Evolutionary conservation across 2,113 vertebrate species (phyloP), one percentile per base, ranked within the genome.

Genomic region (Plecturocebus donacophilus): DNA sequence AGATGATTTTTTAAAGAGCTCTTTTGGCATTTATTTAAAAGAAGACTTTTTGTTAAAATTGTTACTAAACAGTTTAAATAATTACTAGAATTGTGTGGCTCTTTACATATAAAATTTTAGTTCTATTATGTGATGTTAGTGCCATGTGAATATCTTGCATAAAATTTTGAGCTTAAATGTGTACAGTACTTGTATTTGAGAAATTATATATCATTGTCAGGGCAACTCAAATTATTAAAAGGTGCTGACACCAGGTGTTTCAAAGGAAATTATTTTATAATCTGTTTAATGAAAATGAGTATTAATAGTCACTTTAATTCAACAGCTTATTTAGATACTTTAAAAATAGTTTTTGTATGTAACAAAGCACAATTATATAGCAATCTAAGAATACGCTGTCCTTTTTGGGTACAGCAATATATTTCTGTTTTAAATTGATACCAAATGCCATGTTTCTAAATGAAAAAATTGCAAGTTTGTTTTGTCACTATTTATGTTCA

Each of bases 281-380:
- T 17, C 25, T 91, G 56, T 35, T 76, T 91, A 85, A 77, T 81
- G 64, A 54, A 58, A 75, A 61, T 88, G 38, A 88, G 38, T 79
- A 73, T 45, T 96, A 71, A 64, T 83, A 93, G 87, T 95, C 90
- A 97, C 79, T 94, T 91, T 95, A 96, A 47, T 47, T 75, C 1
- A 1, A 49, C 90, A 73, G 91, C 90, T 94, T 97, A 97, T 94
- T 76, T n/a, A 35, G 32, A 40, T 95, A 54, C 5, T 79, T 52
- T 30, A 23, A 77, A 71, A 98, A 98, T 98, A 75, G 85, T 97
- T 92, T 61, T 98, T 98, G 61, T 90, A 9, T 49, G 7, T 80
- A 76, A 94, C 94, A 94, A 94, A 97, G 91, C 35, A 94, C 94
- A 97, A n/a, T 87, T 86, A 93, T 97, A 64, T 98, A 98, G 97